Evolutionary conservation across 2,888 invertebrate species (phyloP).

Genomic region (Macrosiphum euphorbiae): DNA sequence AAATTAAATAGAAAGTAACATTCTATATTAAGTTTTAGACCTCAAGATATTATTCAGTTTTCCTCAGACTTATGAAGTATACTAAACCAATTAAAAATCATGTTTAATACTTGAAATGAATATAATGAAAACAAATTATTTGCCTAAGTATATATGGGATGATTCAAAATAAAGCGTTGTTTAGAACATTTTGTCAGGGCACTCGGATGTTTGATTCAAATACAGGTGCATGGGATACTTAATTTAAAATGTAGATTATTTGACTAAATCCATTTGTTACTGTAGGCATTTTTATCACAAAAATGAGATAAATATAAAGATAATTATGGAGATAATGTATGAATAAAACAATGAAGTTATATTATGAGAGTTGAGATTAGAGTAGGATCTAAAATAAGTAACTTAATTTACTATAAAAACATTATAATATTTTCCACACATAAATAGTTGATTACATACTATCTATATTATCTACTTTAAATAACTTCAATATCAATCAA

Average conservation of each 20-base stretch:
- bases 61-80: background rate
- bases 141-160: background rate
- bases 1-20: background rate
- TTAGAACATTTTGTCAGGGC: no score
- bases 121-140: background rate
- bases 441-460: background rate
- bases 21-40: background rate
- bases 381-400: background rate
- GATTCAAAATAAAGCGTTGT: no score
- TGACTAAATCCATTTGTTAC: background rate
- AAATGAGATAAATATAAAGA: no score
- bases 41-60: background rate
- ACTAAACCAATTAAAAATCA: background rate
- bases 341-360: background rate
- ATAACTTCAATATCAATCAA: constrained; percentile 1
- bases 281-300: background rate
- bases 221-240: no score
- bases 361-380: background rate
- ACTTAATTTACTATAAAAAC: background rate
- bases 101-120: background rate
- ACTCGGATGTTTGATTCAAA: no score
- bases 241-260: background rate
- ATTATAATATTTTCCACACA: background rate
- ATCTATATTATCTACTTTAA: background rate
- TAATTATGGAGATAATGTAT: background rate